Base-by-base conservation (phyloP, 2,888 invertebrate genomes). In the Acanthosepion esculentum region DNA sequence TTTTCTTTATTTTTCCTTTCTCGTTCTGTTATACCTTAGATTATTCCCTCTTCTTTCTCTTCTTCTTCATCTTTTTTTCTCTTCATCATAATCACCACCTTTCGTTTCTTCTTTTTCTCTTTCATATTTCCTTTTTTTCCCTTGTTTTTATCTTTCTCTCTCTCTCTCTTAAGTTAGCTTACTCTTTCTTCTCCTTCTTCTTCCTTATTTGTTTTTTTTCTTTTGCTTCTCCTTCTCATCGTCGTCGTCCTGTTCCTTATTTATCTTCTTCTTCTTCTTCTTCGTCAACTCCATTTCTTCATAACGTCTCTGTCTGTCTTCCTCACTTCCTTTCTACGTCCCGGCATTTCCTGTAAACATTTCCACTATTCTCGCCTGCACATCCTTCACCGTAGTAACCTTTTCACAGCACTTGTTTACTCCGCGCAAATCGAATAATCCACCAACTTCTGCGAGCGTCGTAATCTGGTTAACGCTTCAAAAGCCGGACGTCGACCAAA, bases 321-420 rank as follows among this genome's bases (percentile, higher is more conserved):
- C 4, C n/a, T 33, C n/a, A n/a, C 10, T 78, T 78, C 12, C 78
- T n/a, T 78, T 23, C n/a, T 33, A n/a, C n/a, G 15, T n/a, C 78
- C n/a, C 8, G 33, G n/a, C 78, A 78, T 78, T 78, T n/a, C 78
- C 33, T 78, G 78, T n/a, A 78, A 78, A 78, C n/a, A n/a, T n/a
- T 78, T 33, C n/a, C 78, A 18, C n/a, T 18, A 6, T 78, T 78
- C 78, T 12, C 78, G 10, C n/a, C n/a, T 78, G 12, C 78, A n/a
- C 78, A 78, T 78, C 78, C 78, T 78, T 78, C 78, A 78, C 12
- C 78, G n/a, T n/a, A 33, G n/a, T 78, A 78, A 78, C 78, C 78
- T 78, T 78, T 78, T 78, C 78, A 78, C 78, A 18, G n/a, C 78
- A 78, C 78, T 78, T 78, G 78, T 78, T 78, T 78, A 78, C 78